A percentile compares a stretch with the other conserved stretches of the same genome.
Conservation (phyloP, 2,888 invertebrate genomes). For the Meganola albula region DNA sequence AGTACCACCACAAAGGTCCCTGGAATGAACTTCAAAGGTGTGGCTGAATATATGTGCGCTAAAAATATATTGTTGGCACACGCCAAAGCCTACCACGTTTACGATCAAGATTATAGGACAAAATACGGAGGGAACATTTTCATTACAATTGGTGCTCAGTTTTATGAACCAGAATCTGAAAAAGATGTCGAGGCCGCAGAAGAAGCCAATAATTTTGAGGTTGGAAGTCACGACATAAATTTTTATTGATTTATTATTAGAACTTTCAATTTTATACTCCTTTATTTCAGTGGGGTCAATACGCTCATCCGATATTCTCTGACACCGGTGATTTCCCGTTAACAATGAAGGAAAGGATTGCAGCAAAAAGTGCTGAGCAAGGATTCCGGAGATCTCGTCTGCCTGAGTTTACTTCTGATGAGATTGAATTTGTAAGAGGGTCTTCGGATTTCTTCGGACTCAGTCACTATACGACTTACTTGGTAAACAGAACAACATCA, state of each 20-base stretch:
- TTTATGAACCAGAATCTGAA: slow-evolving; percentile 57
- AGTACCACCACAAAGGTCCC: slow-evolving; percentile 41
- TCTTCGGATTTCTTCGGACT: slow-evolving; percentile 79
- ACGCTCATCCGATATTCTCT: slow-evolving; percentile 79
- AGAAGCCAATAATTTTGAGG: slow-evolving; percentile 63
- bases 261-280: no score
- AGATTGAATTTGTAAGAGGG: slow-evolving; percentile 73
- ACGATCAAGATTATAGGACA: slow-evolving; percentile 58
- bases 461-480: slow-evolving; percentile 75
- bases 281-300: slow-evolving; percentile 75
- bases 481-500: slow-evolving; percentile 50
- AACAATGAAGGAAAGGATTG: no score
- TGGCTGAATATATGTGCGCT: slow-evolving; percentile 63
- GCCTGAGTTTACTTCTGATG: slow-evolving; percentile 76
- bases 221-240: no score
- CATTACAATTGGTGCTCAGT: slow-evolving; percentile 30
- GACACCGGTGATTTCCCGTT: slow-evolving; percentile 79
- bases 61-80: slow-evolving; percentile 75
- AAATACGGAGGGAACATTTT: slow-evolving; percentile 36
- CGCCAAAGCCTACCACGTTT: slow-evolving; percentile 64
- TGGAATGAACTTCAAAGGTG: slow-evolving; percentile 43
- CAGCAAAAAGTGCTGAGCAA: slow-evolving; percentile 73
- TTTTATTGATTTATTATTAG: no score
- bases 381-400: slow-evolving; percentile 76
- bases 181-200: slow-evolving; percentile 65